Base-by-base conservation (phyloP, 2,888 invertebrate genomes). In the Pristionchus entomophagus region DNA sequence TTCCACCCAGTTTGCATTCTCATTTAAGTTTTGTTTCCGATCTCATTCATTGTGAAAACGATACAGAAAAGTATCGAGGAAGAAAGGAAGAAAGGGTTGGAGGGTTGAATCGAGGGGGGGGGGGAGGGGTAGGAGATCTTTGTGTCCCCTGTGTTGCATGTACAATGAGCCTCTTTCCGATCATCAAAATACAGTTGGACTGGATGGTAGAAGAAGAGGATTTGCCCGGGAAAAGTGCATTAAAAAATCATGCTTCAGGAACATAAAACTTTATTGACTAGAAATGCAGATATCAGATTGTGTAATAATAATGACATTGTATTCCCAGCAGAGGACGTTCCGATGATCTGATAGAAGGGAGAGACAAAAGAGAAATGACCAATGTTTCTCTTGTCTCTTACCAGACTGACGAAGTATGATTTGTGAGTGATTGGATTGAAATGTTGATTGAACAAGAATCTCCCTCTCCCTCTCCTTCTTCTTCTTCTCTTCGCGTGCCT, bases 391-490 rank as follows among this genome's bases (percentile, higher is more conserved):
- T n/a, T n/a, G n/a, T 14, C 45, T 45, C 6, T 45, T 14, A 14
- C 8, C 45, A 45, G 45, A 45, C 45, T 45, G 45, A 45, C 45
- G 35, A 32, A 14, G 14, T 65, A 45, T 10, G 45, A 10, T 10
- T 19, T 77, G 45, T 45, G 49, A n/a, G 73, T 73, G 73, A 73
- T 73, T 73, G 73, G 73, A 73, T 73, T 19, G 73, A 45, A 73
- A 41, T 73, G 73, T 73, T 73, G 73, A 73, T 73, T 73, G 73
- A 73, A 73, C 73, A 73, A 73, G 73, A 73, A 41, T 73, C 26
- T 56, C 56, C 51, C 51, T 29, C 35, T 49, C 22, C 78, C 78
- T 32, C 45, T 78, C 73, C 73, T 35, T 32, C 35, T 38, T 69
- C 82, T 51, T 41, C 51, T 51, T 41, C 82, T 26, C 59, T 59